Conservation (phyloP, 2,888 invertebrate genomes). For the Ferdinandea cuprea region DNA sequence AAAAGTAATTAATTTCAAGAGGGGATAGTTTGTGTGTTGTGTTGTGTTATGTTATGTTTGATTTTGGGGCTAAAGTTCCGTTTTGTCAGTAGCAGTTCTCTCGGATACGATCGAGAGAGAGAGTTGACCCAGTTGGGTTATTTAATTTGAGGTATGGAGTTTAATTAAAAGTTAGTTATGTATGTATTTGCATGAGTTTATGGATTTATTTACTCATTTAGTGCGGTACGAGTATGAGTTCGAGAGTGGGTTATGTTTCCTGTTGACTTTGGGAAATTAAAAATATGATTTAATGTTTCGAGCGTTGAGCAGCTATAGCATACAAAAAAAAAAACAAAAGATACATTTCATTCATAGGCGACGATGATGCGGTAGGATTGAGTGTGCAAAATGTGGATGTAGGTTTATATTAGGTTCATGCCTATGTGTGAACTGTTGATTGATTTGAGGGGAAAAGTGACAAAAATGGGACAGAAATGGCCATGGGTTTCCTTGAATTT, state of each 20-base stretch:
- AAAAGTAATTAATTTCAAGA: slow-evolving; percentile 57
- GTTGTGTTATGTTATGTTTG: slow-evolving; percentile 31
- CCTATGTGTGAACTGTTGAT: too few relatives aligned
- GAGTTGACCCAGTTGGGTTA: slow-evolving; percentile 56
- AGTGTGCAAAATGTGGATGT: too few relatives aligned
- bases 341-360: too few relatives aligned
- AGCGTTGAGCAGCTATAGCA: too few relatives aligned
- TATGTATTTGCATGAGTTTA: slow-evolving; percentile 45
- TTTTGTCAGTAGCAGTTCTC: too few relatives aligned
- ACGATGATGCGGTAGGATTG: too few relatives aligned
- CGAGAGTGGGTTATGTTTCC: neutral
- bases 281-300: slow-evolving; percentile 61
- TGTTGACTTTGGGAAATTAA: slow-evolving; percentile 22
- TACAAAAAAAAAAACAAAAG: too few relatives aligned
- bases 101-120: neutral
- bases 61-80: slow-evolving; percentile 41
- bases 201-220: slow-evolving; percentile 33
- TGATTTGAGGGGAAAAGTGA: too few relatives aligned
- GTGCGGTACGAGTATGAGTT: too few relatives aligned
- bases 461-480: too few relatives aligned
- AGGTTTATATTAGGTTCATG: too few relatives aligned
- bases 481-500: too few relatives aligned
- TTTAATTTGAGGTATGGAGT: slow-evolving; percentile 55
- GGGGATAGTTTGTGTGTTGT: slow-evolving; percentile 53
- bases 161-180: slow-evolving; percentile 65